Evolutionary conservation across 2,113 vertebrate genomes (phyloP), one percentile per base, ranked within the genome.

Genomic region (Cygnus buccinator): DNA sequence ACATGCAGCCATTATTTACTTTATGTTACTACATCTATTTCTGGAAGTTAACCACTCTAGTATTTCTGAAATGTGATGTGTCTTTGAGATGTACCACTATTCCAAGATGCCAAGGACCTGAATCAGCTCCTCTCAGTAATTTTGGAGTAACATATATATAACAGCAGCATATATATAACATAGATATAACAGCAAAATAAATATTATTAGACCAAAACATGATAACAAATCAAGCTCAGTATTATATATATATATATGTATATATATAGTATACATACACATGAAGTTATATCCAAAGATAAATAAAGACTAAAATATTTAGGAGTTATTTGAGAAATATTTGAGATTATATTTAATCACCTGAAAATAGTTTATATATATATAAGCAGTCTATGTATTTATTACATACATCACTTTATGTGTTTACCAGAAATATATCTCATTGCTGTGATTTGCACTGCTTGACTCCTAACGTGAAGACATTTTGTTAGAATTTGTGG

Each of bases 361-460:
- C 21, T 50, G 44, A 72, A 8, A 44, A n/a, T 73, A 82, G 87
- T 65, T 84, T 29, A 61, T 37, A 13, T 31, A 46, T 46, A 5
- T 28, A 48, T 31, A 81, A 77, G 67, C 22, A 3, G 10, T 43
- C 20, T 20, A 17, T 39, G 9, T 39, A 81, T 96, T 94, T 79
- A 86, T 72, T 63, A 12, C 0, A 4, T 37, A 39, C 21, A 18
- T 68, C 52, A 23, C 55, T 76, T 41, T 81, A 43, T 29, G 58
- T 52, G 26, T 81, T 95, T 93, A 46, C 46, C 37, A 79, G 33
- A 84, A 67, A 62, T 39, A 22, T 74, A 66, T 46, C 68, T 94
- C 72, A 59, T 8, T 57, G 37, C 72, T 90, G 61, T 78, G 80
- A 95, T 95, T 92, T 88, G 80, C 86, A 58, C 52, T 48, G 76